phyloP scores from a whole-genome alignment of 37 sponge, comb jelly and placozoan species.

The Hormiphora californensis region DNA sequence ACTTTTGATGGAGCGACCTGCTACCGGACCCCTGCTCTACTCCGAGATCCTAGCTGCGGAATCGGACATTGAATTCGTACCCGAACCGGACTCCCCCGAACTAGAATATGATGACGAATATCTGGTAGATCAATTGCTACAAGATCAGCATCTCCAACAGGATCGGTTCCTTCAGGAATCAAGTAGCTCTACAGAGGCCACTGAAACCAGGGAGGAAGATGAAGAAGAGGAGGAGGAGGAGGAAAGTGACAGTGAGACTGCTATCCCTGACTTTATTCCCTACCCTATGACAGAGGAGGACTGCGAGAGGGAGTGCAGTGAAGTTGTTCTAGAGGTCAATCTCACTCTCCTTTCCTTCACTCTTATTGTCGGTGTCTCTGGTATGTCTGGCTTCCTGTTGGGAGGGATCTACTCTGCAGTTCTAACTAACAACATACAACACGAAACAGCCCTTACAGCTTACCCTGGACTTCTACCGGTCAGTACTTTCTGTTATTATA shows the following conservation, averaged over 20 bases:
- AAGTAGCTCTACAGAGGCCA: not conserved
- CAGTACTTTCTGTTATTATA: not conserved
- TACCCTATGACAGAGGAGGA: not conserved
- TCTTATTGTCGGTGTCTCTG: slow-evolving; percentile 38
- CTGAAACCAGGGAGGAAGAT: not conserved
- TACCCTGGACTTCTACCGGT: slow-evolving; percentile 38
- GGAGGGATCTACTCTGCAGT: slow-evolving; percentile 50
- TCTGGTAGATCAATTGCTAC: not conserved
- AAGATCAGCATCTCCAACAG: no score
- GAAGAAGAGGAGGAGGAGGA: not conserved
- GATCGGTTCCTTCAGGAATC: not conserved
- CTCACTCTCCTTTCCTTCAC: slow-evolving; percentile 39
- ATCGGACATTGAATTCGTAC: slow-evolving; percentile 16
- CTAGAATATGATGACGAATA: slow-evolving; percentile 47
- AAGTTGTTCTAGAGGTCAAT: slow-evolving; percentile 40
- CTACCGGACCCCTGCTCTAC: not conserved
- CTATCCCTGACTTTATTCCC: not conserved
- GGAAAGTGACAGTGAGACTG: not conserved
- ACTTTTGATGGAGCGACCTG: not conserved
- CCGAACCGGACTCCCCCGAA: not conserved
- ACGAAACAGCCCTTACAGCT: slow-evolving; percentile 5
- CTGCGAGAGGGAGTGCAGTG: not conserved
- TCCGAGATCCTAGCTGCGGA: not conserved
- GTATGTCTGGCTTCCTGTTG: slow-evolving; percentile 41
- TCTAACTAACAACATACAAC: slow-evolving; percentile 11